phyloP scores from a whole-genome alignment of 2,113 vertebrate species.

The Lepidothrix coronata region DNA sequence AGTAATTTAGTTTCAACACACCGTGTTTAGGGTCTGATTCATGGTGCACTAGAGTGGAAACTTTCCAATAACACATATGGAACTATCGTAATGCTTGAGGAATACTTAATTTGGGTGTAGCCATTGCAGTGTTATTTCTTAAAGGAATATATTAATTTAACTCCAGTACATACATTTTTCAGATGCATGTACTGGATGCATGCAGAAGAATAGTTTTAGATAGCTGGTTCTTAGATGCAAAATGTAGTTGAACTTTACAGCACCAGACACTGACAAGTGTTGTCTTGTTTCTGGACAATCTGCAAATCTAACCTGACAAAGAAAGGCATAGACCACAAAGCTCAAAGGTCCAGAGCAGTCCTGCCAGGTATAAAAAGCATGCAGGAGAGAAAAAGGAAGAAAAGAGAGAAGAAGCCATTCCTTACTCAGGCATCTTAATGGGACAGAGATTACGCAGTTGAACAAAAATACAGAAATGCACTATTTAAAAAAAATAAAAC shows the following conservation, averaged over 20 bases:
- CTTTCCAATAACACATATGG: neutral
- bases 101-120: neutral
- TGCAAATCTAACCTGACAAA: neutral
- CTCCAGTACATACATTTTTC: neutral
- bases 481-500: neutral
- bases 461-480: neutral
- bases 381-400: neutral
- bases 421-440: neutral
- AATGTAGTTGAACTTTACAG: neutral
- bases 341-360: neutral
- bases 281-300: neutral
- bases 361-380: neutral
- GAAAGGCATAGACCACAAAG: neutral
- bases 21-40: neutral
- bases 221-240: neutral
- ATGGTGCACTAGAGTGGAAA: neutral
- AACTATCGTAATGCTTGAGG: neutral
- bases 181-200: too few relatives aligned
- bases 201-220: neutral
- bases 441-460: neutral
- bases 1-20: slow-evolving; percentile 21
- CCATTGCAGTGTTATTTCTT: neutral
- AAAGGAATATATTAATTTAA: neutral
- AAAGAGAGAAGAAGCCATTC: neutral
- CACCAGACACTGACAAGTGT: neutral